These are phyloP conservation scores for Gryllus longicercus DNA, from an alignment of 2,888 invertebrate genomes.

Conservation along the genomic window DNA sequence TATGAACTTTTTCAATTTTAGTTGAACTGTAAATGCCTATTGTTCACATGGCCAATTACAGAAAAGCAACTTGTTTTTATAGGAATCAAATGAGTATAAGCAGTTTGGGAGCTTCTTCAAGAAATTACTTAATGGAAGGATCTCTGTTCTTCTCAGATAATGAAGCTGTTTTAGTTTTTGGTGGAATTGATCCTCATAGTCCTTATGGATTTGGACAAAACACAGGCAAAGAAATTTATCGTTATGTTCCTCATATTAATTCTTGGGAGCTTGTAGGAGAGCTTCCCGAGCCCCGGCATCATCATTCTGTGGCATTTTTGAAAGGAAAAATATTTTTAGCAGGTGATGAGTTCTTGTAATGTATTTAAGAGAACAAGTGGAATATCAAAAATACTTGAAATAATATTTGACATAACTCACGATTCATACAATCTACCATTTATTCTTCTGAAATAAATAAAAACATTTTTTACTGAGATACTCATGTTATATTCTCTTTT, in stretches of 20 bases:
- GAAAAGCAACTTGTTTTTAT: background rate
- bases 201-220: conserved; percentile 56
- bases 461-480: too few relatives aligned
- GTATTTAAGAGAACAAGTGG: too few relatives aligned
- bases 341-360: conserved; percentile 48
- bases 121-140: conserved; percentile 51
- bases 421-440: too few relatives aligned
- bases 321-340: conserved; percentile 64
- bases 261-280: conserved; percentile 65
- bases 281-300: conserved; percentile 66
- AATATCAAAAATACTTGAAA: too few relatives aligned
- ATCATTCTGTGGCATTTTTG: conserved; percentile 63
- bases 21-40: too few relatives aligned
- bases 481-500: too few relatives aligned
- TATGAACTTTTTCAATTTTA: background rate
- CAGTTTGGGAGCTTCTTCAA: conserved; percentile 39
- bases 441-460: too few relatives aligned
- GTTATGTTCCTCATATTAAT: conserved; percentile 54
- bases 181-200: conserved; percentile 64
- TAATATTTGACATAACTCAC: too few relatives aligned
- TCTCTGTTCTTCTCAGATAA: conserved; percentile 57
- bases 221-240: conserved; percentile 59
- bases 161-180: conserved; percentile 64
- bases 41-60: too few relatives aligned
- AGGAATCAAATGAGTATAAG: background rate